phyloP scores from a whole-genome alignment of 2,888 invertebrate genomes.

The Phyllotreta cruciferae region DNA sequence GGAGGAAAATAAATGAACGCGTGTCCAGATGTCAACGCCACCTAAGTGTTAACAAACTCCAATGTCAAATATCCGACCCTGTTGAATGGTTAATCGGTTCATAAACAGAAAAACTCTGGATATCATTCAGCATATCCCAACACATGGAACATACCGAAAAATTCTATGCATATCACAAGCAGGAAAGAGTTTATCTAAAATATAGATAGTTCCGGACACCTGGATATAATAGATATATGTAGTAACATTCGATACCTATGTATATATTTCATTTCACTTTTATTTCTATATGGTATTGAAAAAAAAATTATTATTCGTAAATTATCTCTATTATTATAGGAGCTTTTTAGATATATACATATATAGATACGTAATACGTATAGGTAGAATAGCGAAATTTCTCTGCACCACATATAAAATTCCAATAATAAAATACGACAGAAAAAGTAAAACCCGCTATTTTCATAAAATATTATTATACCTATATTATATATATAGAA shows the following conservation, averaged over 20 bases:
- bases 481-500: too few relatives aligned
- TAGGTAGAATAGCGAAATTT: too few relatives aligned
- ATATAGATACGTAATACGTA: too few relatives aligned
- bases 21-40: constrained; percentile 38
- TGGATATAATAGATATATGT: neutral
- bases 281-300: too few relatives aligned
- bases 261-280: neutral
- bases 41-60: constrained; percentile 39
- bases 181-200: constrained; percentile 2
- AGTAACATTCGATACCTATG: neutral
- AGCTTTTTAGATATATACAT: too few relatives aligned
- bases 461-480: too few relatives aligned
- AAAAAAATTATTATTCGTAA: too few relatives aligned
- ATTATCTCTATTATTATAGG: too few relatives aligned
- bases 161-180: neutral
- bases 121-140: constrained; percentile 42
- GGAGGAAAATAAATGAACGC: constrained; percentile 26
- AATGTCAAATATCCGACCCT: constrained; percentile 47
- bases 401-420: too few relatives aligned
- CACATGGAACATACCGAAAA: constrained; percentile 16
- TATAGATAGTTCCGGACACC: constrained; percentile 16
- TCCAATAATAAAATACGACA: too few relatives aligned
- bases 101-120: constrained; percentile 48
- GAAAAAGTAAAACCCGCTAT: too few relatives aligned
- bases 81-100: constrained; percentile 50